Percentiles rank a stretch among this genome's conserved stretches.
These are phyloP conservation scores for Ophonus ardosiacus DNA, from an alignment of 2,888 invertebrate species.

Conservation along the genomic window DNA sequence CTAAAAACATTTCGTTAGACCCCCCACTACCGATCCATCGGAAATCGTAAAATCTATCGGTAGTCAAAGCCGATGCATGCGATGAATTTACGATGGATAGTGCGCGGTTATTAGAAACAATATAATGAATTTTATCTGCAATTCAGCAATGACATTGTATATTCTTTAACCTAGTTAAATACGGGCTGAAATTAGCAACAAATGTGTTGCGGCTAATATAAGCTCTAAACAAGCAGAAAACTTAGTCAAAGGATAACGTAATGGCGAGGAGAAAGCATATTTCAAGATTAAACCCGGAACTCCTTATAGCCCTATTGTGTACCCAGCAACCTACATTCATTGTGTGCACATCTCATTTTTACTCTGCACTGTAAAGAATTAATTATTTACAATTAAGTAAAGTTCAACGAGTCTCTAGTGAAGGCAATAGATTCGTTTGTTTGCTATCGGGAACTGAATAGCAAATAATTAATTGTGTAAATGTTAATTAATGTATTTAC, in stretches of 20 bases:
- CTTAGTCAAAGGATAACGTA: background rate
- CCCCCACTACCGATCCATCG: too few relatives aligned
- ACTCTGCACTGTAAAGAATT: background rate
- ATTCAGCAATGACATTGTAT: background rate
- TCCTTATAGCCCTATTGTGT: background rate
- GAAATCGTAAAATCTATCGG: too few relatives aligned
- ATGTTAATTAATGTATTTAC: too few relatives aligned
- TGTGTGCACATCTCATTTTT: background rate
- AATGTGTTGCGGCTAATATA: background rate
- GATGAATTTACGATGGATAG: too few relatives aligned
- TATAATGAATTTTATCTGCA: too few relatives aligned
- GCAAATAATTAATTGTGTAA: too few relatives aligned
- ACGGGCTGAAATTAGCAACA: background rate
- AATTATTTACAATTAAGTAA: background rate
- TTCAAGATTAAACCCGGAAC: background rate
- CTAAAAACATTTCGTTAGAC: too few relatives aligned
- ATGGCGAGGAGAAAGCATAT: slow-evolving; percentile 2
- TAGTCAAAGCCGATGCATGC: too few relatives aligned
- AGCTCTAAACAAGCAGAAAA: background rate
- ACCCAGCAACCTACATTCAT: background rate
- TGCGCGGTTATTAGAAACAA: too few relatives aligned
- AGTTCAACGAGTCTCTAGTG: background rate
- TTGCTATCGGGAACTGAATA: too few relatives aligned
- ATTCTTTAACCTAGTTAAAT: background rate
- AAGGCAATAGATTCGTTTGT: too few relatives aligned